Evolutionary conservation across 2,113 vertebrate species (phyloP), one percentile per base, ranked within the genome.

Genomic region (Alaudala cheleensis): DNA sequence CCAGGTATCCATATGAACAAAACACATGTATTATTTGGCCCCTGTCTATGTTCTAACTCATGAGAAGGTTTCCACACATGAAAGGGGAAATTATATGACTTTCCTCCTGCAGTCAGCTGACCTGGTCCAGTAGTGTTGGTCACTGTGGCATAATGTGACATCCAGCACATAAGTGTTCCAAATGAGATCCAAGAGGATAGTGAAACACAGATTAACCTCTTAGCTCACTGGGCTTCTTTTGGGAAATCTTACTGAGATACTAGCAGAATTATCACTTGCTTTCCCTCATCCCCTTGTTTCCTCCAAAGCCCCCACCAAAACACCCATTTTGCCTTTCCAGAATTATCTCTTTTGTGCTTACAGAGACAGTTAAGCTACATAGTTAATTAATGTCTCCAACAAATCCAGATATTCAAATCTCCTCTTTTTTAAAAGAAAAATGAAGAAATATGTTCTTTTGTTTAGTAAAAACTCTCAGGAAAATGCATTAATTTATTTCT

Each of bases 361-460:
- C 10, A 28, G 11, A 93, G 37, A 14, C 11, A 82, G 20, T 54
- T 77, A 72, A 72, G 5, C 18, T 76, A 71, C 57, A 58, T 1
- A 44, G 42, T 21, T 76, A 71, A 61, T 45, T 33, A 70, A 51
- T 45, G 3, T 47, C 88, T 95, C 28, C 22, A 86, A 67, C 1
- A 40, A 87, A 47, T 31, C 11, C 37, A 33, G 66, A 33, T 42
- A 58, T 81, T 71, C 2, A 62, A 37, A 77, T 67, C 0, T 20
- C 4, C 3, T 6, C 0, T 11, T 25, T 11, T 25, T 47, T 70
- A 28, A 5, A 67, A 51, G 12, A 56, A 69, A 86, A 82, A 74
- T 5, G 0, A 56, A 86, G 25, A 45, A 20, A 81, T 2, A 40
- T 7, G 2, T 54, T 60, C 0, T 49, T 81, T 66, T 39, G 33